A percentile compares a stretch with the other conserved stretches of the same genome.
phyloP scores from a whole-genome alignment of 2,888 invertebrate species.

The Nesidiocoris tenuis region DNA sequence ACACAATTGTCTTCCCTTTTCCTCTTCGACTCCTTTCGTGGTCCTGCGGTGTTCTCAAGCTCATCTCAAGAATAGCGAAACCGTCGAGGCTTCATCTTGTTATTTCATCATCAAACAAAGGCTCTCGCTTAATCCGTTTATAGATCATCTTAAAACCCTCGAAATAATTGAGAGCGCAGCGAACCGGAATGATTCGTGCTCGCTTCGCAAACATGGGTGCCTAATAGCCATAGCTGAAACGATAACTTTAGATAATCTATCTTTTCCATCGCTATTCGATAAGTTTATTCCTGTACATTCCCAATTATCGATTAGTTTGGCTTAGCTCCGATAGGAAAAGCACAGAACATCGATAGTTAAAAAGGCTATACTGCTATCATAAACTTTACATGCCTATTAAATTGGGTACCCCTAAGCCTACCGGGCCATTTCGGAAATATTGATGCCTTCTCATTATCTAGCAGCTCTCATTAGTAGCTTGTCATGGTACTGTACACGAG shows the following conservation, averaged over 20 bases:
- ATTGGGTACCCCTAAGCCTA: too few relatives aligned
- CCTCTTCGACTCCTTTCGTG: constrained; percentile 3
- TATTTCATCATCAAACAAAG: not conserved
- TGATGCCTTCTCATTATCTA: too few relatives aligned
- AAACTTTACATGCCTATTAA: too few relatives aligned
- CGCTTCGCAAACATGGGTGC: not conserved
- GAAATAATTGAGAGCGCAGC: not conserved
- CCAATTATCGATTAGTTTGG: too few relatives aligned
- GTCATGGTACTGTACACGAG: too few relatives aligned
- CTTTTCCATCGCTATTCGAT: too few relatives aligned
- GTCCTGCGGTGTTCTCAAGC: not conserved
- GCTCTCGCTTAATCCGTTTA: not conserved
- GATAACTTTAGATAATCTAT: not conserved
- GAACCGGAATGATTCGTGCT: not conserved
- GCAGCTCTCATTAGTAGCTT: too few relatives aligned
- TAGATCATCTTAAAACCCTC: not conserved
- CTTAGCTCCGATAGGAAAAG: too few relatives aligned
- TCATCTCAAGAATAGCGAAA: not conserved
- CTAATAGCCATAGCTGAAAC: constrained; percentile 1
- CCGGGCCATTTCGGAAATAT: too few relatives aligned
- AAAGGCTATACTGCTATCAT: too few relatives aligned
- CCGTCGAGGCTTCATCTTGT: not conserved
- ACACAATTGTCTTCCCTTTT: constrained; percentile 6
- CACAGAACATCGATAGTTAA: too few relatives aligned
- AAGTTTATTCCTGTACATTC: too few relatives aligned